Conservation (phyloP, 2,113 vertebrate species). For the Oreocharis arfaki region DNA sequence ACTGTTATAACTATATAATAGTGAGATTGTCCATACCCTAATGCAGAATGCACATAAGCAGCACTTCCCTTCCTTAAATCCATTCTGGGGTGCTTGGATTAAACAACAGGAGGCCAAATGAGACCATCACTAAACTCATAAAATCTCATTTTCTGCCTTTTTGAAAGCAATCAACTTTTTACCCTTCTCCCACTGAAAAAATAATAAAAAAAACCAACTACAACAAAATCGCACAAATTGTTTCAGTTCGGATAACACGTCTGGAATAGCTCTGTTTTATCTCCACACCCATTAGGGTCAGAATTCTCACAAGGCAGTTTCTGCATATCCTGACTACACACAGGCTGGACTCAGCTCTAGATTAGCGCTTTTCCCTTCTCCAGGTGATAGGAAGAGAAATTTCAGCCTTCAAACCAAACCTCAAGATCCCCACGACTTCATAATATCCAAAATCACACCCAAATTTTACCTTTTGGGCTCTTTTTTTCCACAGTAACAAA, state of each 20-base stretch:
- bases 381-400: not conserved
- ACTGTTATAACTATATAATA: not conserved
- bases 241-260: not conserved
- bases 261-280: not conserved
- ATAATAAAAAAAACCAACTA: not conserved
- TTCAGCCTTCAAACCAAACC: not conserved
- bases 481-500: not conserved
- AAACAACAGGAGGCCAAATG: not conserved
- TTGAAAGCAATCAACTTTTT: not conserved
- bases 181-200: not conserved
- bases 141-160: conserved; percentile 2
- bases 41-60: not conserved
- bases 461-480: not conserved
- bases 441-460: not conserved
- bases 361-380: not conserved
- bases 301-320: not conserved
- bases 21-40: not conserved
- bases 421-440: not conserved
- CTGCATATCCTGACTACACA: not conserved
- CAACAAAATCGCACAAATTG: not conserved
- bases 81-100: not conserved
- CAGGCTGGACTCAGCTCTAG: not conserved
- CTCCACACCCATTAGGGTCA: not conserved
- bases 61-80: not conserved
- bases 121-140: not conserved